Percentiles rank a stretch among this genome's conserved stretches.
Conservation (phyloP, 1,140 invertebrate genomes). For the Drosophila watanabei region DNA sequence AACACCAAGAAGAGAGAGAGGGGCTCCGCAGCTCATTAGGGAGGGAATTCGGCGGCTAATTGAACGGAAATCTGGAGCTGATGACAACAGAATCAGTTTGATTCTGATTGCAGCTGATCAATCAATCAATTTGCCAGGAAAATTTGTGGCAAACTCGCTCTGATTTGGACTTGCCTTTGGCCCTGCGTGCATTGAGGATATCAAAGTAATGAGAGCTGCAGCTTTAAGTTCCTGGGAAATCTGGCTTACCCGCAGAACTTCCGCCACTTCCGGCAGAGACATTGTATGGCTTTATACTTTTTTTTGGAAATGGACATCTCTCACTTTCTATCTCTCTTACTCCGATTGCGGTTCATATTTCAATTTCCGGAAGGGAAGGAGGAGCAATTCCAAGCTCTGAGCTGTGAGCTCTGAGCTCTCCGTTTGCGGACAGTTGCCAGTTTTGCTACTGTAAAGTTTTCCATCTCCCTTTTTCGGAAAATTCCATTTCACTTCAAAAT, state of each 20-base stretch:
- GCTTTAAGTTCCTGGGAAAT: slow-evolving; percentile 37
- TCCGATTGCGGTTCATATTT: slow-evolving; percentile 69
- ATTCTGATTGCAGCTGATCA: slow-evolving; percentile 70
- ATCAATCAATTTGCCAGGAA: slow-evolving; percentile 66
- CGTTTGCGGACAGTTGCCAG: slow-evolving; percentile 17
- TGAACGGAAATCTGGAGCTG: slow-evolving; percentile 70
- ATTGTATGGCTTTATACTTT: slow-evolving; percentile 43
- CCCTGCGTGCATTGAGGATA: slow-evolving; percentile 18
- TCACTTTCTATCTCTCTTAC: slow-evolving; percentile 1
- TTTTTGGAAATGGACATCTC: slow-evolving; percentile 21
- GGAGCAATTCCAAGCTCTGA: slow-evolving; percentile 26
- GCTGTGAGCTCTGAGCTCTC: slow-evolving; percentile 11
- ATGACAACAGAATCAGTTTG: slow-evolving; percentile 55
- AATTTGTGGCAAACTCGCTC: slow-evolving; percentile 16
- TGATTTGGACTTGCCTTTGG: slow-evolving; percentile 6
- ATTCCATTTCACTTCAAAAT: slow-evolving; percentile 47
- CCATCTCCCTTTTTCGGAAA: slow-evolving; percentile 13
- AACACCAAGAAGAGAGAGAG: background rate
- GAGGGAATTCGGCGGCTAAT: slow-evolving; percentile 59
- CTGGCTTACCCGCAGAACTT: slow-evolving; percentile 44
- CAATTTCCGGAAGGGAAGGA: slow-evolving; percentile 67
- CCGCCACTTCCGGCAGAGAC: slow-evolving; percentile 52
- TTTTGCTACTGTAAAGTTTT: slow-evolving; percentile 31
- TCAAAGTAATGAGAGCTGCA: slow-evolving; percentile 21
- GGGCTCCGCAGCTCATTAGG: slow-evolving; percentile 46